These are phyloP conservation scores for Potorous gilbertii DNA, from an alignment of 2,797 vertebrate genomes.

Conservation along the genomic window DNA sequence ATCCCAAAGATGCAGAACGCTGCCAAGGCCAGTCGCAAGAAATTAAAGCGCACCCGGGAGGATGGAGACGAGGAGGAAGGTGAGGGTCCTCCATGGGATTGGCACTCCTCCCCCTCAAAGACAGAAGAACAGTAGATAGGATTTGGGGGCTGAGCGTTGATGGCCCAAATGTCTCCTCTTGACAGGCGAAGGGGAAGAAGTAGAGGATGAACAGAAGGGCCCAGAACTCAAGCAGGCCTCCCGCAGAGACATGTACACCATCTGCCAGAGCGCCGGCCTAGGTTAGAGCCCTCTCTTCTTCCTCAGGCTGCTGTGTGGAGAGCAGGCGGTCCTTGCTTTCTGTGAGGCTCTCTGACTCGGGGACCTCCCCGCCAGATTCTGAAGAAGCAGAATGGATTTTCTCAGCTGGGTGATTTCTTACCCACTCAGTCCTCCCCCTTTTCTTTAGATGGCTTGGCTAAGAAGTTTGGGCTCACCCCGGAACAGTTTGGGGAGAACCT, in stretches of 20 bases:
- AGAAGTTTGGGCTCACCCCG: conserved; percentile 98
- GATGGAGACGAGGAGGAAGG: conserved; percentile 93
- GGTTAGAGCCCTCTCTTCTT: conserved; percentile 84
- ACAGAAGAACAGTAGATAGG: too few species aligned
- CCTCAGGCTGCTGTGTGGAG: not conserved
- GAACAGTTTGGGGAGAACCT: conserved; percentile 99
- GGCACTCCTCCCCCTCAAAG: not conserved
- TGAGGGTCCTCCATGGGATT: conserved; percentile 44
- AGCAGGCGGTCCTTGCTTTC: not conserved
- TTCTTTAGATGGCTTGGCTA: conserved; percentile 93
- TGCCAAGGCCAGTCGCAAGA: conserved; percentile 93
- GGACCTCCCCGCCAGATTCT: not conserved
- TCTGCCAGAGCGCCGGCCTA: conserved; percentile 96
- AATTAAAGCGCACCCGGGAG: conserved; percentile 93
- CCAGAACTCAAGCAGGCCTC: conserved; percentile 98
- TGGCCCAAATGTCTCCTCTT: not conserved
- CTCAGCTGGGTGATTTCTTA: not conserved
- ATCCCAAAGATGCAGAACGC: conserved; percentile 99
- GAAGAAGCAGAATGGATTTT: conserved; percentile 6
- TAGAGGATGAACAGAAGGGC: conserved; percentile 94
- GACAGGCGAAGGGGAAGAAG: conserved; percentile 90
- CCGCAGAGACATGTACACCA: conserved; percentile 98
- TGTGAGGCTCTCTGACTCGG: not conserved
- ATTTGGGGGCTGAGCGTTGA: conserved; percentile 11
- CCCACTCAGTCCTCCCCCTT: not conserved